phyloP scores from a whole-genome alignment of 2,113 vertebrate genomes.

The Kobus ellipsiprymnus region DNA sequence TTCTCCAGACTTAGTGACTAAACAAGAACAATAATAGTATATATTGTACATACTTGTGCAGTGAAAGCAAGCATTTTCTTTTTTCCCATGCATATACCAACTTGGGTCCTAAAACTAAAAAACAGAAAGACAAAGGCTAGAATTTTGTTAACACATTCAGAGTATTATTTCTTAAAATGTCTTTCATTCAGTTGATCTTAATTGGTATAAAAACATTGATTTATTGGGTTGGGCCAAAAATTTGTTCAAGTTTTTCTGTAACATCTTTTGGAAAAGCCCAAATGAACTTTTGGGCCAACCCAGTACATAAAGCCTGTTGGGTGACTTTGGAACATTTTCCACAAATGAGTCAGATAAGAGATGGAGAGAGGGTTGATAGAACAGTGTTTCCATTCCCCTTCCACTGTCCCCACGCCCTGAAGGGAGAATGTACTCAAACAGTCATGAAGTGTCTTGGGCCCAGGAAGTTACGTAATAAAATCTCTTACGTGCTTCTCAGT shows the following conservation, averaged over 20 bases:
- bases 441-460: neutral
- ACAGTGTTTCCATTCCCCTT: neutral
- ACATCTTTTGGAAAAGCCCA: neutral
- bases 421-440: neutral
- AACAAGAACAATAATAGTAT: neutral
- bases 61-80: neutral
- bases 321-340: neutral
- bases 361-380: neutral
- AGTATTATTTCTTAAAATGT: neutral
- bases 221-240: neutral
- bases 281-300: neutral
- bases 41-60: neutral
- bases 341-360: neutral
- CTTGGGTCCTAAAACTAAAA: neutral
- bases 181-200: neutral
- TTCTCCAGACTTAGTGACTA: neutral
- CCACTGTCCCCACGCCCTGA: fast-evolving
- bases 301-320: neutral
- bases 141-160: neutral
- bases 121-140: neutral
- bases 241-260: neutral
- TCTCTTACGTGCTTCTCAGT: neutral
- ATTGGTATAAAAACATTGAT: neutral
- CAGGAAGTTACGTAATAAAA: neutral
- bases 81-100: neutral